Base-by-base conservation (phyloP, 1,140 invertebrate species). In the Trichogramma pretiosum region DNA sequence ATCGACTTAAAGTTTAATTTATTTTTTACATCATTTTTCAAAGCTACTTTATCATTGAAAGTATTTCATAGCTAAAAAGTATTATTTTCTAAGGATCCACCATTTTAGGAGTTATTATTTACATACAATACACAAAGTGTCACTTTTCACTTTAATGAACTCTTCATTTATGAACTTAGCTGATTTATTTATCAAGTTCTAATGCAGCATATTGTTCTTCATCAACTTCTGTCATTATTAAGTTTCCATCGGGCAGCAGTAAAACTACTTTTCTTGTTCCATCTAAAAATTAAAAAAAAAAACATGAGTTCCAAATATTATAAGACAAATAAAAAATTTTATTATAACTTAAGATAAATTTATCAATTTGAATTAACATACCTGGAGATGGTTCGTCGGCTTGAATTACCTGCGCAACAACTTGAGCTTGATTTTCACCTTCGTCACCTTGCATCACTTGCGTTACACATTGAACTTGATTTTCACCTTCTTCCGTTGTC, bases 151-250 rank as follows among this genome's bases (percentile, higher is more conserved):
- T 50, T 24, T 35, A 45, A 45, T 24, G 23, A 21, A 22, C 37
- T 3, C 13, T 22, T 22, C 7, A 23, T 45, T 34, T 4, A 14
- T 30, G 36, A 50, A 21, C 34, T 34, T 35, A 43, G 22, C 10
- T 24, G 28, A 44, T 37, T 74, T 71, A 78, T 67, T 79, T 78
- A 57, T 80, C 77, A 21, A 81, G 62, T 61, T 83, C 82, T 44
- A 84, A 64, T 48, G 81, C 79, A 54, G 81, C 81, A 57, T 85
- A 89, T 58, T 89, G 85, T 58, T 88, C 85, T 56, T 86, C 84
- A 50, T 87, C 82, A 32, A 89, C 80, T 68, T 88, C 84, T 16
- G 86, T 89, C 77, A 88, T 84, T 74, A 87, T 87, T 40, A 88
- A 74, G 59, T 83, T 87, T 34, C 85, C 85, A 63, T 89, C 85